A percentile compares a stretch with the other conserved stretches of the same genome.
Evolutionary conservation across 2,113 vertebrate species (phyloP).

Genomic region (Charina bottae): DNA sequence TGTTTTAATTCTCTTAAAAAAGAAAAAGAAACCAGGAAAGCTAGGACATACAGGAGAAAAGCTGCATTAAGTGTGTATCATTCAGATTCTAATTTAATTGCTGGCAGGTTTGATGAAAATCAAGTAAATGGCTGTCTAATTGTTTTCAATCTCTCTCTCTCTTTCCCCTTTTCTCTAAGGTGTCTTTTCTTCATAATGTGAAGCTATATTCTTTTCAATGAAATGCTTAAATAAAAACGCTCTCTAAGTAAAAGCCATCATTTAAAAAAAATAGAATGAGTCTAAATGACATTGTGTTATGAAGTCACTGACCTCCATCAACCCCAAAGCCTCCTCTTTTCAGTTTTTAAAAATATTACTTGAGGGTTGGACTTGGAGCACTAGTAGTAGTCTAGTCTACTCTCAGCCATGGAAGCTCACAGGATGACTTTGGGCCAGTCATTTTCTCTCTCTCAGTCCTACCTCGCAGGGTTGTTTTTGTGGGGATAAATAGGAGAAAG

Average conservation of each 20-base stretch:
- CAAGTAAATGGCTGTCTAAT: constrained; percentile 52
- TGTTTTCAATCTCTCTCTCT: constrained; percentile 32
- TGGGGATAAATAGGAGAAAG: neutral
- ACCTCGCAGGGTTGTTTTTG: neutral
- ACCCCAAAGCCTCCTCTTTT: neutral
- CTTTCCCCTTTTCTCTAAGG: constrained; percentile 33
- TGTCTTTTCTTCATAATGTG: constrained; percentile 59
- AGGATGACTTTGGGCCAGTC: neutral
- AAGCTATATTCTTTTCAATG: constrained; percentile 63
- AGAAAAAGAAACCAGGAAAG: neutral
- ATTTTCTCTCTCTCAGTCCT: neutral
- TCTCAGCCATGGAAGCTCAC: neutral
- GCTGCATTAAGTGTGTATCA: constrained; percentile 47
- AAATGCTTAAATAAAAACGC: constrained; percentile 52
- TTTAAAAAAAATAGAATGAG: neutral
- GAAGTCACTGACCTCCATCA: neutral
- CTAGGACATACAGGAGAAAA: constrained; percentile 30
- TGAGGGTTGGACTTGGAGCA: neutral
- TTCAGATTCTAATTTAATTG: constrained; percentile 49
- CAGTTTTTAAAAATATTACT: neutral
- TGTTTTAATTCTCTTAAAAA: neutral
- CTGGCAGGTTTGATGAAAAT: constrained; percentile 47
- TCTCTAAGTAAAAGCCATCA: neutral
- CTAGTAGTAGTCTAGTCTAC: neutral
- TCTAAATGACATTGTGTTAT: neutral